These are phyloP conservation scores for Lasius platythorax DNA, from an alignment of 2,888 invertebrate genomes.

Conservation along the genomic window DNA sequence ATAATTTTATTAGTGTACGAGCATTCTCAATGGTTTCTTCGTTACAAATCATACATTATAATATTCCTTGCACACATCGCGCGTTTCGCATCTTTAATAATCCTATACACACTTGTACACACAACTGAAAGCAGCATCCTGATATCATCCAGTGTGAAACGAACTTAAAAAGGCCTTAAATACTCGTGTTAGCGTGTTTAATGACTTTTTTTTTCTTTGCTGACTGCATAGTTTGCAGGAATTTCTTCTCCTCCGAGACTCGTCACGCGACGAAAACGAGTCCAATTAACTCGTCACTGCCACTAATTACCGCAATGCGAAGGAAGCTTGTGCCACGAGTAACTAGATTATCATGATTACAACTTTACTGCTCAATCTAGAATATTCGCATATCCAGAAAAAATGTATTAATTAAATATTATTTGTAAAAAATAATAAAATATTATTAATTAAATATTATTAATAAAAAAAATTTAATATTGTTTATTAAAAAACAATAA, in stretches of 20 bases:
- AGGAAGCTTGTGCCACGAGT: conserved; percentile 67
- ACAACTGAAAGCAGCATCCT: neutral
- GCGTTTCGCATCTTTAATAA: conserved; percentile 36
- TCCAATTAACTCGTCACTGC: conserved; percentile 82
- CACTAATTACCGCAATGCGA: conserved; percentile 77
- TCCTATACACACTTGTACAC: neutral
- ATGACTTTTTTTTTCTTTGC: conserved; percentile 56
- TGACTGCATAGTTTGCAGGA: conserved; percentile 60
- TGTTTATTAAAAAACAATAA: neutral
- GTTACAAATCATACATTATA: conserved; percentile 10
- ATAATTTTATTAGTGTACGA: conserved; percentile 23
- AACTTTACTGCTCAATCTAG: neutral
- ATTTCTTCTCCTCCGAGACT: conserved; percentile 70
- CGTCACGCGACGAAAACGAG: conserved; percentile 81
- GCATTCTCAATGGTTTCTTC: neutral
- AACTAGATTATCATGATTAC: conserved; percentile 55
- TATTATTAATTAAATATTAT: neutral
- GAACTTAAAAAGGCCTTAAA: conserved; percentile 43
- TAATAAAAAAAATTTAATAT: neutral
- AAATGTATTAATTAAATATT: conserved; percentile 8
- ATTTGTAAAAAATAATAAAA: neutral
- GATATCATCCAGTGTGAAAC: conserved; percentile 29
- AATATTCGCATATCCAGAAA: neutral
- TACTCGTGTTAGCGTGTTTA: conserved; percentile 18
- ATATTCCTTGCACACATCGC: neutral